Conservation (phyloP, 2,113 vertebrate genomes). For the Actinemys pallida region DNA sequence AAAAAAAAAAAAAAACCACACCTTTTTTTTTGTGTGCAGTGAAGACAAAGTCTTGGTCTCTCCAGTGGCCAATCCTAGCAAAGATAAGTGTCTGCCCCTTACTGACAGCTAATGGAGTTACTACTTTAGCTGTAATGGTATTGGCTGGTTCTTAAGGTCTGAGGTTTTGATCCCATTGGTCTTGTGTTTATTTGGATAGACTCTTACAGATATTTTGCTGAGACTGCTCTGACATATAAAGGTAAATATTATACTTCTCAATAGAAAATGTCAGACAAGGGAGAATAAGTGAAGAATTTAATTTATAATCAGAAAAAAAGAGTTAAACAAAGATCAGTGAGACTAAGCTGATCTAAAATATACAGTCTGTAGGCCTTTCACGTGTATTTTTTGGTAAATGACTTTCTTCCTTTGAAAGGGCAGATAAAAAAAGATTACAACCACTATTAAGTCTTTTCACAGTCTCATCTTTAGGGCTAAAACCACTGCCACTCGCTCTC, state of each 20-base stretch:
- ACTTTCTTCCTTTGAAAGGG: not conserved
- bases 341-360: not conserved
- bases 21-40: not conserved
- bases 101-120: not conserved
- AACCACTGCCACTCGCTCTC: not conserved
- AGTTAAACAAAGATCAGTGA: not conserved
- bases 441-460: not conserved
- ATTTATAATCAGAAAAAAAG: not conserved
- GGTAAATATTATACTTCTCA: not conserved
- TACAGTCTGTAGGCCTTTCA: not conserved
- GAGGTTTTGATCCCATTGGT: not conserved
- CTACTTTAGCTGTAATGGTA: not conserved
- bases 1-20: fast-evolving
- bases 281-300: not conserved
- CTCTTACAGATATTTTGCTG: not conserved
- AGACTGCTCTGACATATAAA: not conserved
- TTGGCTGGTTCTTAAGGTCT: not conserved
- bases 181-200: fast-evolving
- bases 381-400: not conserved
- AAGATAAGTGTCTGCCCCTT: not conserved
- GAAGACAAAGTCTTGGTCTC: not conserved
- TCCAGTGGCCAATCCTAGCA: not conserved
- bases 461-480: not conserved
- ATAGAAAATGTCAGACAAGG: slow-evolving; percentile 14
- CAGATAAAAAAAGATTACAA: not conserved